A percentile compares a stretch with the other conserved stretches of the same genome.
Conservation (phyloP, 2,888 invertebrate species). For the Aphrophora alni region DNA sequence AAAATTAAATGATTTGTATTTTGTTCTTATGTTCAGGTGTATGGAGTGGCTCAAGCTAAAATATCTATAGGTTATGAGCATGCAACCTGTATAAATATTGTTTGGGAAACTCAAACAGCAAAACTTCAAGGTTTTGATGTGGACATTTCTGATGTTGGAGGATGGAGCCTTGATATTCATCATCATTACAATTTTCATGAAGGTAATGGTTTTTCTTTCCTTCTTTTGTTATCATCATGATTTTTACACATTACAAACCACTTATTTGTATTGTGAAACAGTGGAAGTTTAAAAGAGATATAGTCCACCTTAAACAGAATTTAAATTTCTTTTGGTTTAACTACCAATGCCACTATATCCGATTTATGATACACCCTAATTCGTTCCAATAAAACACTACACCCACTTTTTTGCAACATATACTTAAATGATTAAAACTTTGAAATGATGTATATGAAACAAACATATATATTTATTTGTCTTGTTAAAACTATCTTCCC, state of each 20-base stretch:
- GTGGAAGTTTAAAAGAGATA: not conserved
- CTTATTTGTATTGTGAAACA: not conserved
- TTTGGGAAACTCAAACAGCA: slow-evolving; percentile 96
- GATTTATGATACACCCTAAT: too few relatives aligned
- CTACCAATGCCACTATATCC: not conserved
- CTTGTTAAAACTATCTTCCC: too few relatives aligned
- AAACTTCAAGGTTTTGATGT: slow-evolving; percentile 95
- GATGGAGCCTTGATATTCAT: slow-evolving; percentile 97
- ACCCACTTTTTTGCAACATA: too few relatives aligned
- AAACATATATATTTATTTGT: too few relatives aligned
- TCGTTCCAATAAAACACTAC: too few relatives aligned
- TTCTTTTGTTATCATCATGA: not conserved
- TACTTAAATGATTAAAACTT: too few relatives aligned
- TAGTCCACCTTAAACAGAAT: not conserved
- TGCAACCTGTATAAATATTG: slow-evolving; percentile 80
- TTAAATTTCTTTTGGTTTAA: not conserved
- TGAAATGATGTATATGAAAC: too few relatives aligned
- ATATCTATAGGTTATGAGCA: slow-evolving; percentile 96
- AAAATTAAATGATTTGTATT: too few relatives aligned
- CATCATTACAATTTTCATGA: slow-evolving; percentile 99
- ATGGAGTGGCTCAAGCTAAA: slow-evolving; percentile 86
- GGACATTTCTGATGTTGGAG: slow-evolving; percentile 95
- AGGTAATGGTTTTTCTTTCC: slow-evolving; percentile 60
- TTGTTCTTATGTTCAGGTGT: slow-evolving; percentile 62
- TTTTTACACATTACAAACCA: not conserved